Evolutionary conservation across 2,888 invertebrate genomes (phyloP), one percentile per base, ranked within the genome.

Genomic region (Cynaeus angustus): DNA sequence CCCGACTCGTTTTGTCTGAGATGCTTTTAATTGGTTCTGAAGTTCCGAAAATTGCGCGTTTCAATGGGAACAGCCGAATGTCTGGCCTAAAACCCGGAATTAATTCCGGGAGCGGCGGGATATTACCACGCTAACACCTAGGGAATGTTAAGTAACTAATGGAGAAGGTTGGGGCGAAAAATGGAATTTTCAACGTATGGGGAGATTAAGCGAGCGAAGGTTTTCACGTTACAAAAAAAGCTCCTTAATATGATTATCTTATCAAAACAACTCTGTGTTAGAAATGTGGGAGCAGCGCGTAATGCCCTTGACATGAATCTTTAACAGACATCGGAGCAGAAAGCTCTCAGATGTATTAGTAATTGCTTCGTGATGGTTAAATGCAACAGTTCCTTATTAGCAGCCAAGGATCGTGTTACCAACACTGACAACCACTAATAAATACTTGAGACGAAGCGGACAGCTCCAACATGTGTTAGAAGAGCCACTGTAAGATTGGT

Each of bases 261-360:
- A 21, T 21, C 4, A 21, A 21, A 1, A 21, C 4, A 4, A 4
- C 21, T 21, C 37, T 37, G 37, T 37, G n/a, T 37, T 37, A n/a
- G 1, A 37, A 37, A 37, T 37, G 37, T 21, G 21, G 2, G 8
- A 37, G 37, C 37, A n/a, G 37, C 37, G 2, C n/a, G 37, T 37
- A n/a, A 37, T n/a, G 37, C 1, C 37, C 37, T 48, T 52, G 26
- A 30, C 30, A 52, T 52, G 52, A 55, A 55, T 55, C 55, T 55
- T 55, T 55, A 38, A 41, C 41, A n/a, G 41, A 55, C 38, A 55
- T 16, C 1, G 10, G 33, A 16, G 37, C 10, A 21, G 38, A 13
- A 55, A 55, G 37, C 55, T 7, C 38, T 55, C 55, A 37, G 55
- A 55, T 55, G 55, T 41, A 37, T 55, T 21, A 37, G 55, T 55